These are phyloP conservation scores for Buathra laborator DNA, from an alignment of 2,888 invertebrate genomes.

Conservation along the genomic window DNA sequence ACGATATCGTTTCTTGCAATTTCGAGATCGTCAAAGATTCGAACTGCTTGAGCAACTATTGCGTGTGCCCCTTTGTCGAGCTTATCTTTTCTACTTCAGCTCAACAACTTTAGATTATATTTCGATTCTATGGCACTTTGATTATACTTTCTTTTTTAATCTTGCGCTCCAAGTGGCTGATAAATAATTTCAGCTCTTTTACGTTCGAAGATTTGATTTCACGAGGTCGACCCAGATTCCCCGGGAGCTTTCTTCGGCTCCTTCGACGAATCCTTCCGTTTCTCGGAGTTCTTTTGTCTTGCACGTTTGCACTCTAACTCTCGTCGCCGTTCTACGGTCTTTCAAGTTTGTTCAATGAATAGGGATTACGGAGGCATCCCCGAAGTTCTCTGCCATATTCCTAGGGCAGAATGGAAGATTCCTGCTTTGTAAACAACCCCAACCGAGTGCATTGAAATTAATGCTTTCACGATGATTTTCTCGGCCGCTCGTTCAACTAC, in stretches of 20 bases:
- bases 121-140: slow-evolving; percentile 42
- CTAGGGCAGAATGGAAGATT: slow-evolving; percentile 58
- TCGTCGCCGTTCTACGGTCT: slow-evolving; percentile 49
- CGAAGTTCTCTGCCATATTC: slow-evolving; percentile 56
- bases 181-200: slow-evolving; percentile 55
- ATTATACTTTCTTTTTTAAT: slow-evolving; percentile 59
- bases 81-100: background rate
- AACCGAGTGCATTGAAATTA: slow-evolving; percentile 59
- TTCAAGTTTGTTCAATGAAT: slow-evolving; percentile 67
- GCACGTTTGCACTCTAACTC: slow-evolving; percentile 31
- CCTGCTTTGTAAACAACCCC: slow-evolving; percentile 65
- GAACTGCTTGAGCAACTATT: slow-evolving; percentile 19
- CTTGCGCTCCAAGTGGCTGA: slow-evolving; percentile 41
- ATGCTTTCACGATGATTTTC: slow-evolving; percentile 60
- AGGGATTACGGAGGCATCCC: slow-evolving; percentile 60
- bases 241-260: slow-evolving; percentile 31
- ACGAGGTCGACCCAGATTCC: slow-evolving; percentile 35
- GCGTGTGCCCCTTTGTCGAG: background rate
- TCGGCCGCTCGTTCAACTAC: slow-evolving; percentile 34
- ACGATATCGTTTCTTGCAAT: slow-evolving; percentile 16
- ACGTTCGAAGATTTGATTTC: slow-evolving; percentile 50
- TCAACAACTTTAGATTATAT: slow-evolving; percentile 32
- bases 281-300: slow-evolving; percentile 11
- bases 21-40: slow-evolving; percentile 9
- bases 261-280: slow-evolving; percentile 30